Evolutionary conservation across 2,113 vertebrate species (phyloP), one percentile per base, ranked within the genome.

Genomic region (Spheniscus mendiculus): DNA sequence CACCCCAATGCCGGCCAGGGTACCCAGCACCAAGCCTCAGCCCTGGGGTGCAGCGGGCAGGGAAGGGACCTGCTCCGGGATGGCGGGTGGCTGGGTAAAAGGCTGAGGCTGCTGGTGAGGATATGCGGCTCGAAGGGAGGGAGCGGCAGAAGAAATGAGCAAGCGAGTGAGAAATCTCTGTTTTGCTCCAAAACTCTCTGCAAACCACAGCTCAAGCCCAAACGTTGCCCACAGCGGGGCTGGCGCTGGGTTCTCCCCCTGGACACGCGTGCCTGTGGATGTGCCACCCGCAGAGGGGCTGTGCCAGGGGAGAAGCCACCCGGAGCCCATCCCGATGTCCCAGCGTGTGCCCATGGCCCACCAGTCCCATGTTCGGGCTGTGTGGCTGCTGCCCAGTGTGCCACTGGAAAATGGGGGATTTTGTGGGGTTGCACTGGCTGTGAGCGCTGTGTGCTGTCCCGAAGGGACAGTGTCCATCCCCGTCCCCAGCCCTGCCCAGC

Each of bases 301-400:
- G 36, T 62, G 67, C 61, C 69, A 42, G 9, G 22, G 83, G 26
- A 87, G 14, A 69, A 81, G 30, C 29, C 50, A 25, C 44, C 40
- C 2, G 0, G 45, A 72, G 42, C 30, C 45, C 30, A 5, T 27
- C 61, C 47, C 1, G 3, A 17, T 12, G 36, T 53, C 40, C 65
- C 38, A 42, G 76, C 1, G 3, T 13, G 63, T n/a, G 63, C 38
- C 40, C 19, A 2, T 13, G 50, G 13, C 36, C 42, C 47, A 29
- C 56, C 61, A 32, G 20, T 23, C 42, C 65, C 2, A 2, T 23
- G 16, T 27, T 52, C 0, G 0, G 36, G 36, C 32, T 1, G 1
- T 23, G n/a, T 27, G 61, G 40, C 29, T n/a, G 49, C 36, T 86
- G 70, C 45, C 77, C 30, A 17, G 50, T 2, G 10, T 17, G 42